Evolutionary conservation across 2,797 vertebrate species (phyloP), one percentile per base, ranked within the genome.

Genomic region (Loriculus beryllinus): DNA sequence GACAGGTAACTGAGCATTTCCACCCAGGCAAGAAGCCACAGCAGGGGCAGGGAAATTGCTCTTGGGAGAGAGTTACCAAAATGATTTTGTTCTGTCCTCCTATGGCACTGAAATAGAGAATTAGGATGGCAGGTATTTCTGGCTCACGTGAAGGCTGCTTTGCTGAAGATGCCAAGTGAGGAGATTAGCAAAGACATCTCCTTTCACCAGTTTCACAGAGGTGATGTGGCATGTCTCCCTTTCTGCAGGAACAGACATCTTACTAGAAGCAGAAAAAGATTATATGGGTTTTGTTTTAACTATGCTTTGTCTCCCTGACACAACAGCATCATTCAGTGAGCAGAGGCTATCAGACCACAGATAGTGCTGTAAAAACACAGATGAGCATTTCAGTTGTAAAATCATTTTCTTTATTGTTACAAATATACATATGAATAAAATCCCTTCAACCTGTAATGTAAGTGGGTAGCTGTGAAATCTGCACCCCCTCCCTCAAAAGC

Each of bases 341-440:
- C 48, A 80, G 71, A 90, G 28, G 57, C 20, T 0, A 2, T 10
- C 20, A 87, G 49, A 87, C 16, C 49, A 42, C 45, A 76, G 59
- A 54, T 3, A 86, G 23, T 9, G 11, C 47, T 20, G 2, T n/a
- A 93, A 88, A 86, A 92, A 86, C 2, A 13, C 47, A 79, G 43
- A 93, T 79, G 21, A 48, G 64, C 65, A 87, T 93, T 96, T 95
- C 98, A 97, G 96, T 97, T 98, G 98, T 97, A 98, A 99, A 99
- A 98, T 98, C 93, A 96, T 98, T 99, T 95, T 85, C 48, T 97
- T 99, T 99, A 99, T 99, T 98, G 98, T 96, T 98, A 98, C 98
- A 98, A 98, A 98, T 98, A 98, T 98, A 98, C 98, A 98, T 98
- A 98, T 97, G 97, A 98, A 98, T 98, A 98, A 98, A 98, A 98